These are phyloP conservation scores for Eulacestoma nigropectus DNA, from an alignment of 2,113 vertebrate species.

Conservation along the genomic window DNA sequence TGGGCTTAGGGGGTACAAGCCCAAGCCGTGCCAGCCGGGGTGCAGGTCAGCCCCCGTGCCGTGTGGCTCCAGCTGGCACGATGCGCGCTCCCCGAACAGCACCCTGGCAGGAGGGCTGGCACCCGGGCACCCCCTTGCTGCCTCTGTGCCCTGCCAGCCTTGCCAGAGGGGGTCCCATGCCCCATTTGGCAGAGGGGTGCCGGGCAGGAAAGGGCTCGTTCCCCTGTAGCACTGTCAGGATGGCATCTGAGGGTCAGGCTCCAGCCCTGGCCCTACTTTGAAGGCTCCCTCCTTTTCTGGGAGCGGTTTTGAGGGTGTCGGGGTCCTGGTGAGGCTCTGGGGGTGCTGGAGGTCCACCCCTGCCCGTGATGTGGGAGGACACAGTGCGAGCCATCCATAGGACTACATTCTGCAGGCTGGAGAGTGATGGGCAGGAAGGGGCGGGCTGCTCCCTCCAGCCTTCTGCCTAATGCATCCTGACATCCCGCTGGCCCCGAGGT, in stretches of 20 bases:
- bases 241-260: background rate
- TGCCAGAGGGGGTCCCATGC: accelerated
- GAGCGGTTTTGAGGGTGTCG: background rate
- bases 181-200: background rate
- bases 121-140: background rate
- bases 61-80: background rate
- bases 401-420: background rate
- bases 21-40: accelerated
- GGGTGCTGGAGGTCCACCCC: background rate
- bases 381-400: accelerated
- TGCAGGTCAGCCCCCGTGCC: background rate
- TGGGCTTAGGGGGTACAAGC: no score
- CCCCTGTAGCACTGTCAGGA: no score
- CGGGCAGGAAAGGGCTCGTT: accelerated
- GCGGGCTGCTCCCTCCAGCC: background rate
- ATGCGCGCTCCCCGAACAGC: accelerated
- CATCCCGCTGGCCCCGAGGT: background rate
- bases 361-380: accelerated
- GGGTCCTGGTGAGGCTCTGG: background rate
- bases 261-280: background rate
- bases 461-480: background rate
- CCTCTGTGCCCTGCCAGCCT: background rate
- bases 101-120: background rate
- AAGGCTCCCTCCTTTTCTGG: background rate
- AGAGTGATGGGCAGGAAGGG: background rate